Conservation (phyloP, 1,140 invertebrate genomes). For the Bactericera cockerelli region DNA sequence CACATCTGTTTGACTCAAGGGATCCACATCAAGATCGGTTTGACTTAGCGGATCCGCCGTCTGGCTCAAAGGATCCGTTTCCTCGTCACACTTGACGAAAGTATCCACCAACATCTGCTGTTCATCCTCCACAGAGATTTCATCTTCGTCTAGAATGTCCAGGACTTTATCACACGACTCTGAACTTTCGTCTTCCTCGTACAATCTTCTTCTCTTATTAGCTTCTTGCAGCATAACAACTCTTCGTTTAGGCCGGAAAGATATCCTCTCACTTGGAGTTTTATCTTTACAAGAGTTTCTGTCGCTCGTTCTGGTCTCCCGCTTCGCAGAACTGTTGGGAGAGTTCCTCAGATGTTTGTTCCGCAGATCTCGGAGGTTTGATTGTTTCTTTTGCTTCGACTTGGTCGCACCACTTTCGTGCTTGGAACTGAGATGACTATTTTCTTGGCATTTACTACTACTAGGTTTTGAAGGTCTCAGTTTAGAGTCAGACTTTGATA, state of each 20-base stretch:
- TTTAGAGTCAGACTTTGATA: too few species aligned
- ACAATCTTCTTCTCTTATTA: neutral
- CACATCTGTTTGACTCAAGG: neutral
- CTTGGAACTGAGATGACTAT: too few species aligned
- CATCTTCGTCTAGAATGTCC: neutral
- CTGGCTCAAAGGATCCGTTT: neutral
- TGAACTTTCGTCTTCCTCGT: neutral
- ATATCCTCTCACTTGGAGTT: neutral
- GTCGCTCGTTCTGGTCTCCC: neutral
- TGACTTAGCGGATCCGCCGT: neutral
- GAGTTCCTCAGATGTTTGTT: neutral
- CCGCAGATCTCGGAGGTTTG: neutral
- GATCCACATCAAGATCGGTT: neutral
- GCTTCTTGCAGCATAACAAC: neutral
- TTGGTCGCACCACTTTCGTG: neutral
- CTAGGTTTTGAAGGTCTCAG: too few species aligned
- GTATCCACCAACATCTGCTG: neutral
- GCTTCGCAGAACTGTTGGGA: neutral
- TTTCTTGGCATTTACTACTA: too few species aligned
- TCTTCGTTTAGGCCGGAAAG: neutral
- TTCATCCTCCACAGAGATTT: neutral
- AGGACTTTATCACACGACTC: neutral
- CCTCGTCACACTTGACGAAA: neutral
- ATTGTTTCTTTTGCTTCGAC: neutral
- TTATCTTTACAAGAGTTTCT: conserved; percentile 1